Base-by-base conservation (phyloP, 2,797 vertebrate species). In the Muscicapa striata region DNA sequence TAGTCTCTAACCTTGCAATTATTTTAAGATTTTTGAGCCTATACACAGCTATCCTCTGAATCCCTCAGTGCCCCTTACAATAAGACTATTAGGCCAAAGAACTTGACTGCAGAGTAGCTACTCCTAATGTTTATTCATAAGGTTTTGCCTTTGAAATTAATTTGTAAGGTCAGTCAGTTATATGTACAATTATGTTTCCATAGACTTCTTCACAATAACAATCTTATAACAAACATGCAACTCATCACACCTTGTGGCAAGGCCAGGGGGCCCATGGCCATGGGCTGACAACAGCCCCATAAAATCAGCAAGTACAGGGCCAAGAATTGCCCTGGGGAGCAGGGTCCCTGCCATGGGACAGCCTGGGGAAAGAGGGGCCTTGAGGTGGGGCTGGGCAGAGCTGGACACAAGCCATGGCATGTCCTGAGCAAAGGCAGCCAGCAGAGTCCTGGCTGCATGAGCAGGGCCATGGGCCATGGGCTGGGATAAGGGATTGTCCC, bases 61-160 rank as follows among this genome's bases (percentile, higher is more conserved):
- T 51, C 85, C 57, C 77, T 83, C 34, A 11, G 40, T 4, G 4
- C 15, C 10, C n/a, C 70, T 81, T 69, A 74, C 46, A 81, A 49
- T 30, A 72, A 88, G n/a, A 67, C 43, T 80, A 12, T 90, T 94
- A 77, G 13, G 34, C 45, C 11, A 15, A 80, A 84, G 38, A 52
- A 7, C 18, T 84, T 77, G 61, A 40, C 48, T 58, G 46, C 43
- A 49, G 13, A 80, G 59, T 73, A 68, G 41, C 4, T 84, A 34
- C 46, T 70, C 20, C 43, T 94, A n/a, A 89, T 94, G 85, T 87
- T 96, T 96, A 91, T 95, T 94, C 84, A 96, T 78, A 69, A 92
- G 54, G 32, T 38, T 84, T 69, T 93, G 19, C 27, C 80, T 95
- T 77, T 43, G 62, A 78, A 93, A 93, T 57, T 66, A 89, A 67